Base-by-base conservation (phyloP, 2,888 invertebrate genomes). In the Bibio marci region DNA sequence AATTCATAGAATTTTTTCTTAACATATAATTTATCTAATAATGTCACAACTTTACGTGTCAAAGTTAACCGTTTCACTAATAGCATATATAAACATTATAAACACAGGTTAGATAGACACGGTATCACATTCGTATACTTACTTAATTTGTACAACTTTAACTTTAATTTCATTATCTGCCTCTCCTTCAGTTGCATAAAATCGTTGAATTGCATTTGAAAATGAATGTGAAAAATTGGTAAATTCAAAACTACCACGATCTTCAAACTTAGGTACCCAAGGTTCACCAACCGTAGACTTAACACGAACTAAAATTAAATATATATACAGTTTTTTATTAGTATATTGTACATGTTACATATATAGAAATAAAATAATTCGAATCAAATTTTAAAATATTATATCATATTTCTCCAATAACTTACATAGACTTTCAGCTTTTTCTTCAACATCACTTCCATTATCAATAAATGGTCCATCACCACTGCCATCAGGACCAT, bases 81-180 rank as follows among this genome's bases (percentile, higher is more conserved):
- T n/a, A n/a, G n/a, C n/a, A n/a, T n/a, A n/a, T n/a, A n/a, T n/a
- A n/a, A n/a, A n/a, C n/a, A n/a, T n/a, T n/a, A n/a, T n/a, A n/a
- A n/a, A n/a, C n/a, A n/a, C n/a, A n/a, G n/a, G n/a, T n/a, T n/a
- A n/a, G n/a, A n/a, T n/a, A n/a, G n/a, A n/a, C n/a, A n/a, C n/a
- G n/a, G n/a, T n/a, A n/a, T n/a, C n/a, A n/a, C n/a, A n/a, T n/a
- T n/a, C n/a, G n/a, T n/a, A n/a, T 22, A 37, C 43, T 41, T 34
- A 43, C 43, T 12, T 25, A 18, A 43, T 39, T 28, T 41, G 34
- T 31, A 41, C 35, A 19, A 41, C 37, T 27, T 37, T 25, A 6
- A 30, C 37, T 19, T 33, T 30, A 12, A 43, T 36, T 12, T 22
- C n/a, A 27, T 37, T 19, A 11, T 17, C 26, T 3, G 28, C 30